Base-by-base conservation (phyloP, 1,140 invertebrate species). In the Drosophila nikananu region DNA sequence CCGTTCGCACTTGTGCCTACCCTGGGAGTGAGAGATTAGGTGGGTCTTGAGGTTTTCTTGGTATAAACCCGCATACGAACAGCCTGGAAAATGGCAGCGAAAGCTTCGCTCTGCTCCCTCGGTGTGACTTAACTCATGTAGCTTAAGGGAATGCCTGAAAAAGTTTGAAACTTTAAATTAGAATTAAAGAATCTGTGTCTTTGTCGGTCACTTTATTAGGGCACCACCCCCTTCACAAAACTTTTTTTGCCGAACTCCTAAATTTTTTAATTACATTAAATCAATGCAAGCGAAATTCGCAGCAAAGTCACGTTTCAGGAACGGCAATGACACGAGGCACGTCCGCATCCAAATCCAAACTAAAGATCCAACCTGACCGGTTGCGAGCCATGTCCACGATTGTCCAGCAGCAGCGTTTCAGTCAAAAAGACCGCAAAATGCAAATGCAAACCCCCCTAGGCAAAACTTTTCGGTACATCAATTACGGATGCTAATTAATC, bases 401-500 rank as follows among this genome's bases (percentile, higher is more conserved):
- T 68, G 65, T 81, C 78, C 79, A 46, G 46, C 57, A 48, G 61
- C 72, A 68, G 39, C 73, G 13, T 39, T 57, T 81, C 77, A 84
- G 60, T 78, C 73, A 78, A 84, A 84, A 57, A 62, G 74, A 63
- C 64, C 59, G 72, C 73, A 77, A 75, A 71, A 84, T 55, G 59
- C 55, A 74, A 74, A 76, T 79, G 52, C 58, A 82, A 87, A 77
- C 46, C 37, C 73, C 86, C 64, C 86, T 81, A 78, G 90, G 68
- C 75, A 77, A 74, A 89, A 76, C 72, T 92, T 91, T 92, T 84
- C 64, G 82, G 70, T 76, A 86, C 90, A 92, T 91, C 90, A 91
- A 91, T 91, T 91, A 91, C 90, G 80, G 55, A 83, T 91, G 86
- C 90, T 91, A 91, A 91, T 91, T 91, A 91, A 92, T 90, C 82